Evolutionary conservation across 1,140 invertebrate species (phyloP).

Genomic region (Leptonema lineaticorne): DNA sequence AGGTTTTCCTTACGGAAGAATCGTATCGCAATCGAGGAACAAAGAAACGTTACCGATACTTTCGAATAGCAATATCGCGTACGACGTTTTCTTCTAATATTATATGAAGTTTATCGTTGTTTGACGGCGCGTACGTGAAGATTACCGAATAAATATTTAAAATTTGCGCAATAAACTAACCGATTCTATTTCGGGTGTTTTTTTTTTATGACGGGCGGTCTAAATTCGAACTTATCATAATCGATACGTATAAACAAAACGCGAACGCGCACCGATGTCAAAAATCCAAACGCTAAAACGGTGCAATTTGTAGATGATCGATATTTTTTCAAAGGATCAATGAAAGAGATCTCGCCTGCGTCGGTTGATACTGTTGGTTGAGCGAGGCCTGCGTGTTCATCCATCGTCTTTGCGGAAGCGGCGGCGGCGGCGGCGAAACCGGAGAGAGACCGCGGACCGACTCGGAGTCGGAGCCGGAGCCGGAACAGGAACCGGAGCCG

Average conservation of each 20-base stretch:
- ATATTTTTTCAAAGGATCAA: not conserved
- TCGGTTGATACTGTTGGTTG: slow-evolving; percentile 5
- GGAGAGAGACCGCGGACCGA: no score
- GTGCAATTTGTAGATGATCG: not conserved
- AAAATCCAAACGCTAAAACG: not conserved
- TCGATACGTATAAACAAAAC: not conserved
- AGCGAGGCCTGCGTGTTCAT: not conserved
- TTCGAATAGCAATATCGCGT: no score
- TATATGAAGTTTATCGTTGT: no score
- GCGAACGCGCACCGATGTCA: not conserved
- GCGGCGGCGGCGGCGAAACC: not conserved
- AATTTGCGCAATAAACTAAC: no score
- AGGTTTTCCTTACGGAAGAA: no score
- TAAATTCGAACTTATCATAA: not conserved
- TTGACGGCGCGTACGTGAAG: no score
- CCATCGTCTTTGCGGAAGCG: not conserved
- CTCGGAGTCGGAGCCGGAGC: not conserved
- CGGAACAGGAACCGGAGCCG: not conserved
- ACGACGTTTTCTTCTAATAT: no score
- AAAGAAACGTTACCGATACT: no score
- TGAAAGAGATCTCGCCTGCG: not conserved
- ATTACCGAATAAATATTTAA: no score
- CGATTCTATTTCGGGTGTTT: not conserved
- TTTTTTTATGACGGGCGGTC: not conserved
- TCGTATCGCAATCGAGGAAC: no score